Evolutionary conservation across 2,888 invertebrate species (phyloP), one percentile per base, ranked within the genome.

Genomic region (Cinara cedri): DNA sequence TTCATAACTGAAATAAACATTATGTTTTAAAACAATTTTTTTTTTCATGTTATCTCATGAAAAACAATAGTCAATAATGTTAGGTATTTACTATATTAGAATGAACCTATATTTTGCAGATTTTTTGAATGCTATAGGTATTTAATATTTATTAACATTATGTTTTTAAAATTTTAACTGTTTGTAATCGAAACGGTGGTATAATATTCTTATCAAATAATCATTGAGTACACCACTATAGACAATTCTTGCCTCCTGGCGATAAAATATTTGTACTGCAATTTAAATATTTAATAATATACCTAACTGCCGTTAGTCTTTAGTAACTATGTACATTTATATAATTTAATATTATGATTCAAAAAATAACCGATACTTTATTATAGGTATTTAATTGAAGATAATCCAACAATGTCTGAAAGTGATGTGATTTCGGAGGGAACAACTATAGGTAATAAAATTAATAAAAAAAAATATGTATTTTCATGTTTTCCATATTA

Each of bases 341-440:
- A 0, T 46, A 1, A 19, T 49, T 34, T 11, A 19, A 57, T 49
- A 57, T n/a, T 21, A 19, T 19, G 4, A 21, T 42, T 1, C 8
- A 21, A 26, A 55, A 14, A 21, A 46, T 76, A 57, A 10, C 21
- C 13, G 8, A 46, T n/a, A 16, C 57, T 68, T 68, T 55, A 49
- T 74, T 74, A 49, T 68, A 76, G 76, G 76, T 68, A 46, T 51
- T 72, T 72, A 46, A 76, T 66, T 68, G 42, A 78, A 16, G 42
- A 70, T 1, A 60, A 60, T 16, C 24, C 70, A n/a, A 78, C 49
- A 70, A 74, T 78, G 78, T 78, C 78, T 51, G 78, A 70, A 34
- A 34, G 34, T 34, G 6, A 34, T 34, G 6, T 34, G 42, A 78
- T 60, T 74, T 51, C 63, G 49, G 70, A 78, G 60, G 78, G 60